Conservation (phyloP, 1,140 invertebrate species). For the Cardiocondyla obscurior region DNA sequence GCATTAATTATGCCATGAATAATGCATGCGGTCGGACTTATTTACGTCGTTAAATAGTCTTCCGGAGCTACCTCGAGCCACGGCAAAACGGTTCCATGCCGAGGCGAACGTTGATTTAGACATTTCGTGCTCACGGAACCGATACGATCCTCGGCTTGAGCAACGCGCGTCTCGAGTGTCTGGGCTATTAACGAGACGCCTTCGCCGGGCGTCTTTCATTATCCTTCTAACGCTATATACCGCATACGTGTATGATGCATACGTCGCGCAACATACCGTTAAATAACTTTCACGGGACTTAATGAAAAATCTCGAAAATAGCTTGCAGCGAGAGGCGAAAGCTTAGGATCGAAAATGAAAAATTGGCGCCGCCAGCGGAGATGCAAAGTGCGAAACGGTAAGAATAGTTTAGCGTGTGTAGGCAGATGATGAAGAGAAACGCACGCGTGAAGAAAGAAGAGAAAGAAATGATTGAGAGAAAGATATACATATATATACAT, state of each 20-base stretch:
- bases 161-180: conserved; percentile 41
- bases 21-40: conserved; percentile 33
- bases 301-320: conserved; percentile 53
- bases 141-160: conserved; percentile 33
- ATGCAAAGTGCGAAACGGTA: conserved; percentile 64
- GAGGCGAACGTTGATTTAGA: conserved; percentile 45
- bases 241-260: not conserved
- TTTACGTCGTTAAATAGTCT: conserved; percentile 42
- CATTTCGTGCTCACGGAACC: conserved; percentile 47
- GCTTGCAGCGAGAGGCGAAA: not conserved
- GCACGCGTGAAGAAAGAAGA: not conserved
- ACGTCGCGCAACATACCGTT: conserved; percentile 18
- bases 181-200: conserved; percentile 42
- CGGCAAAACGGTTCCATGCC: not conserved
- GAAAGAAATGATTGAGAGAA: not conserved
- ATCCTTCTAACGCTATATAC: not conserved
- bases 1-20: conserved; percentile 46
- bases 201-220: conserved; percentile 8
- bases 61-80: not conserved
- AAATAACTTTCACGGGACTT: conserved; percentile 25
- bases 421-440: conserved; percentile 25
- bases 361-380: conserved; percentile 44
- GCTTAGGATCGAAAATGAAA: conserved; percentile 24
- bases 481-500: no score
- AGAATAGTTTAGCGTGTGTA: conserved; percentile 67